These are phyloP conservation scores for Notothenia rossii DNA, from an alignment of 2,113 vertebrate species.

Conservation along the genomic window DNA sequence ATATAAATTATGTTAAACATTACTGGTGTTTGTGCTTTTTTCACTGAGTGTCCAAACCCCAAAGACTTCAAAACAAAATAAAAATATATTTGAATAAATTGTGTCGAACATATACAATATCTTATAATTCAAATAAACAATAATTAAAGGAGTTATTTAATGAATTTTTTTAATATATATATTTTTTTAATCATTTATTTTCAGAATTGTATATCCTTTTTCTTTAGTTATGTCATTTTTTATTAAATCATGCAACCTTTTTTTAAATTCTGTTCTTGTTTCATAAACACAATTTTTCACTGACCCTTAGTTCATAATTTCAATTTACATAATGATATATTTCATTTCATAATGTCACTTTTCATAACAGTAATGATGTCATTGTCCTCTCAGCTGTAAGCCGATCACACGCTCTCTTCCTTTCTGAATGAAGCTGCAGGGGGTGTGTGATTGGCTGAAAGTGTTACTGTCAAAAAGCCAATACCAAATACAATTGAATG, in stretches of 20 bases:
- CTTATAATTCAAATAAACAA: neutral
- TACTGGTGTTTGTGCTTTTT: slow-evolving; percentile 70
- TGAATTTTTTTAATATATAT: neutral
- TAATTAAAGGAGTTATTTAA: neutral
- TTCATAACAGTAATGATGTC: neutral
- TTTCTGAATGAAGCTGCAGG: neutral
- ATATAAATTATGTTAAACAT: slow-evolving; percentile 87
- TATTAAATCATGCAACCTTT: too few relatives aligned
- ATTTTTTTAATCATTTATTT: neutral
- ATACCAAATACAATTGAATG: too few relatives aligned
- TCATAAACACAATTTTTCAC: neutral
- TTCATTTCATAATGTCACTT: neutral
- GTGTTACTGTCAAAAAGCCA: neutral
- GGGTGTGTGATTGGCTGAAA: neutral
- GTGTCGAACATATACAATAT: neutral
- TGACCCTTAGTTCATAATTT: neutral
- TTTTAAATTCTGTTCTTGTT: neutral
- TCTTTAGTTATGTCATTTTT: neutral
- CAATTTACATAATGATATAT: neutral
- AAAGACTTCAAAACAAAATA: neutral
- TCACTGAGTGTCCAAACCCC: neutral
- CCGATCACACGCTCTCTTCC: neutral
- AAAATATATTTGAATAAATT: neutral
- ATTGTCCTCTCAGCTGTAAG: neutral
- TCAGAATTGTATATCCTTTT: neutral